A percentile compares a stretch with the other conserved stretches of the same genome.
These are phyloP conservation scores for Parotocinclus haroldoi DNA, from an alignment of 2,797 vertebrate genomes.

Conservation along the genomic window DNA sequence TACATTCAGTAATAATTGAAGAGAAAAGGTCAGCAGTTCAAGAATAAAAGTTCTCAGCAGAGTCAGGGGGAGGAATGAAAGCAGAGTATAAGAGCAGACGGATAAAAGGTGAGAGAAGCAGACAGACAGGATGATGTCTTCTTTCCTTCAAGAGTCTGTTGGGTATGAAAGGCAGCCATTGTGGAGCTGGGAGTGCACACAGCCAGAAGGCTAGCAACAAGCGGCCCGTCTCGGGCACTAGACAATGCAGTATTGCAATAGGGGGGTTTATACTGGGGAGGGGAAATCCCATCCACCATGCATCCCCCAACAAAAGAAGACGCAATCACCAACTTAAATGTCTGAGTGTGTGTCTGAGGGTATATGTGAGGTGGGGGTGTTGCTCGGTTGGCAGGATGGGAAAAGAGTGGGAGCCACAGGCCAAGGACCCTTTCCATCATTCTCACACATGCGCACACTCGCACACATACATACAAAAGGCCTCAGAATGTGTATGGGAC, in stretches of 20 bases:
- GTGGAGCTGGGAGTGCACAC: slow-evolving; percentile 28
- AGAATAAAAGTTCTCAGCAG: slow-evolving; percentile 39
- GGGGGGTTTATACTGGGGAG: slow-evolving; percentile 49
- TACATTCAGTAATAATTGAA: background rate
- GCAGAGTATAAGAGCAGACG: slow-evolving; percentile 27
- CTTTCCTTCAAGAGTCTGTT: slow-evolving; percentile 63
- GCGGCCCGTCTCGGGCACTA: slow-evolving; percentile 64
- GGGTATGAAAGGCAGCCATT: slow-evolving; percentile 69
- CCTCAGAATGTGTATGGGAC: slow-evolving; percentile 60
- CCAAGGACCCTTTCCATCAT: slow-evolving; percentile 21
- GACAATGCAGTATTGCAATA: slow-evolving; percentile 74
- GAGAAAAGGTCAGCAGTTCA: slow-evolving; percentile 50
- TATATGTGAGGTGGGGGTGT: background rate
- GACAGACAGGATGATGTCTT: slow-evolving; percentile 25
- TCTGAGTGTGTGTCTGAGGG: slow-evolving; percentile 23
- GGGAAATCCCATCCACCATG: slow-evolving; percentile 58
- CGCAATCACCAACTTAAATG: slow-evolving; percentile 71
- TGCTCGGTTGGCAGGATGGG: background rate
- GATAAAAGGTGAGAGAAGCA: slow-evolving; percentile 43
- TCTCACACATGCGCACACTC: slow-evolving; percentile 6
- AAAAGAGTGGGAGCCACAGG: slow-evolving; percentile 10
- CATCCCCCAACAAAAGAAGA: slow-evolving; percentile 69
- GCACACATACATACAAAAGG: slow-evolving; percentile 56
- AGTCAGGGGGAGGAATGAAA: slow-evolving; percentile 21
- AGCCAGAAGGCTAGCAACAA: slow-evolving; percentile 78